Evolutionary conservation across 2,797 vertebrate genomes (phyloP).

Genomic region (Spinibarbus caldwelli): DNA sequence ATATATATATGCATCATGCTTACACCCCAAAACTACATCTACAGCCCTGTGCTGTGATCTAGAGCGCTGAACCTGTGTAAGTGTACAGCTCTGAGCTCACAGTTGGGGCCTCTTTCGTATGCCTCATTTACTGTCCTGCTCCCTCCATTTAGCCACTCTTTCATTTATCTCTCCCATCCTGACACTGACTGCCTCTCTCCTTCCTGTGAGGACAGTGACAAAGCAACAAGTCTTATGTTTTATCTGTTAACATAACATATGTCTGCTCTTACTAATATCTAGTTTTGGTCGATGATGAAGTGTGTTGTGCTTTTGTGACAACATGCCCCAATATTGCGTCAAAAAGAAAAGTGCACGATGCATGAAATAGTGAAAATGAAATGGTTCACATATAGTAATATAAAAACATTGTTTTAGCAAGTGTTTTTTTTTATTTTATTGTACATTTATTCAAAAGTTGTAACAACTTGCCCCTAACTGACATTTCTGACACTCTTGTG

Average conservation of each 20-base stretch:
- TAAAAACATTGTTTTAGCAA: neutral
- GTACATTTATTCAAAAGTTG: too few relatives aligned
- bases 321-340: neutral
- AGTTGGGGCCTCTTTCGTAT: conserved; percentile 62
- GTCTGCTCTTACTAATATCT: neutral
- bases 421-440: too few relatives aligned
- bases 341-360: neutral
- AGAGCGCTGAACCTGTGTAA: conserved; percentile 10
- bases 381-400: neutral
- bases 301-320: neutral
- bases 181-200: conserved; percentile 43
- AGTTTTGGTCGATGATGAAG: neutral
- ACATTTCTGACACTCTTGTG: too few relatives aligned
- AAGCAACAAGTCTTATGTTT: conserved; percentile 35
- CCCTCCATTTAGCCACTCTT: conserved; percentile 74
- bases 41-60: neutral
- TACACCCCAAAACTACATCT: neutral
- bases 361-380: neutral
- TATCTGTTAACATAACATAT: conserved; percentile 9
- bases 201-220: conserved; percentile 50
- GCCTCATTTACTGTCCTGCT: conserved; percentile 75
- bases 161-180: conserved; percentile 73
- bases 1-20: neutral
- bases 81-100: conserved; percentile 47
- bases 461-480: too few relatives aligned